Conservation (phyloP, 2,888 invertebrate genomes). For the Pterostichus madidus region DNA sequence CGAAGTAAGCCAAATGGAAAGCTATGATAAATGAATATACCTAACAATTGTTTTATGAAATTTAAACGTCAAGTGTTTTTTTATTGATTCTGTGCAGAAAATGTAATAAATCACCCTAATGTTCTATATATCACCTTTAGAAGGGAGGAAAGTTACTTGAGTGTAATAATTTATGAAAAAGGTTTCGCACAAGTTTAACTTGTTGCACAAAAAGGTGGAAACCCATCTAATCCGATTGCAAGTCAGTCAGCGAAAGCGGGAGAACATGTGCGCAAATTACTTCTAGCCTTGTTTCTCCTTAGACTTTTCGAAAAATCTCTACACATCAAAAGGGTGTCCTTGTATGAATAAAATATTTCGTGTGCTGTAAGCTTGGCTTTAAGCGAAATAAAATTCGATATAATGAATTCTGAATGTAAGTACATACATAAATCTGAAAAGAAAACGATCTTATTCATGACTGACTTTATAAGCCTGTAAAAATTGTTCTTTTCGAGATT, state of each 20-base stretch:
- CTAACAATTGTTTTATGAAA: too few relatives aligned
- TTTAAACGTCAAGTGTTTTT: too few relatives aligned
- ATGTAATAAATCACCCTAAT: not conserved
- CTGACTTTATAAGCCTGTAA: not conserved
- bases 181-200: constrained; percentile 30
- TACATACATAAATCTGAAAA: not conserved
- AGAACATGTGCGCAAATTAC: constrained; percentile 28
- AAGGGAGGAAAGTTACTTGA: not conserved
- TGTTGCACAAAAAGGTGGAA: constrained; percentile 39
- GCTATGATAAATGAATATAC: too few relatives aligned
- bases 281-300: constrained; percentile 9
- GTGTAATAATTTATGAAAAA: constrained; percentile 42
- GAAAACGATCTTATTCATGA: not conserved
- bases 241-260: constrained; percentile 24
- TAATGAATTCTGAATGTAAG: constrained; percentile 1
- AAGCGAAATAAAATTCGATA: not conserved
- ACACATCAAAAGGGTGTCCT: constrained; percentile 12
- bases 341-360: constrained; percentile 16
- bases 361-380: not conserved
- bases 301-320: not conserved
- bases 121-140: not conserved
- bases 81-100: too few relatives aligned
- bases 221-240: constrained; percentile 33
- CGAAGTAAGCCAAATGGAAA: too few relatives aligned
- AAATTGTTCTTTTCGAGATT: not conserved